Percentiles rank a stretch among this genome's conserved stretches.
phyloP scores from a whole-genome alignment of 2,888 invertebrate genomes.

The Agrochola litura region DNA sequence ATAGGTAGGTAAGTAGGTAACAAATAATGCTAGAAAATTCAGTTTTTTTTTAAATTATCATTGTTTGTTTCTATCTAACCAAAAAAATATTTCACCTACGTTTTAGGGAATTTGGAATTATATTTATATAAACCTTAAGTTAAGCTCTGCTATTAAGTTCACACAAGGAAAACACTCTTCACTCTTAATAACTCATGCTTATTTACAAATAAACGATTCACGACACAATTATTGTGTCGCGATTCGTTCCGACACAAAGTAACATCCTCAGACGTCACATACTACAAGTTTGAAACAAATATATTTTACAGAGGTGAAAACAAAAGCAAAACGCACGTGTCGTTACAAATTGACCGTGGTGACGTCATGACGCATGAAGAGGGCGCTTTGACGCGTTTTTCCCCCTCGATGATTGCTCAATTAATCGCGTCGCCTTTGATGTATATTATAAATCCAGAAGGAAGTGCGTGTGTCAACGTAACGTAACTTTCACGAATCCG shows the following conservation, averaged over 20 bases:
- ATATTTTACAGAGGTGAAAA: conserved; percentile 50
- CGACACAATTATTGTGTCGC: conserved; percentile 19
- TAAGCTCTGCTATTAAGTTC: conserved; percentile 24
- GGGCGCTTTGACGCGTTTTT: conserved; percentile 70
- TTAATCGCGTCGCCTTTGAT: conserved; percentile 84
- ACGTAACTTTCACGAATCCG: conserved; percentile 59
- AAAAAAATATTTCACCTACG: too few relatives aligned
- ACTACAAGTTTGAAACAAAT: conserved; percentile 31
- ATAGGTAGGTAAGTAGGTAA: neutral
- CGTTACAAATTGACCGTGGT: conserved; percentile 77
- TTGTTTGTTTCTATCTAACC: neutral
- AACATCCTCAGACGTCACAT: conserved; percentile 12
- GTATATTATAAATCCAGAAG: conserved; percentile 71
- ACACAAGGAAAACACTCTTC: conserved; percentile 31
- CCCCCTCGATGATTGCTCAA: conserved; percentile 80
- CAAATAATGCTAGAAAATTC: neutral
- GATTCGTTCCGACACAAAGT: conserved; percentile 25
- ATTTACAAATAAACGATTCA: conserved; percentile 46
- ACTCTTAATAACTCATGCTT: conserved; percentile 31
- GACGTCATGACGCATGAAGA: conserved; percentile 78
- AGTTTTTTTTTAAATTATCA: neutral
- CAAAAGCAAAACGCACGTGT: conserved; percentile 76
- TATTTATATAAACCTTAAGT: neutral
- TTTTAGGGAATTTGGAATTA: neutral
- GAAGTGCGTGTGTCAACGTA: conserved; percentile 39